Conservation (phyloP, 2,888 invertebrate species). For the Pseudococcus jackbeardsleyi region DNA sequence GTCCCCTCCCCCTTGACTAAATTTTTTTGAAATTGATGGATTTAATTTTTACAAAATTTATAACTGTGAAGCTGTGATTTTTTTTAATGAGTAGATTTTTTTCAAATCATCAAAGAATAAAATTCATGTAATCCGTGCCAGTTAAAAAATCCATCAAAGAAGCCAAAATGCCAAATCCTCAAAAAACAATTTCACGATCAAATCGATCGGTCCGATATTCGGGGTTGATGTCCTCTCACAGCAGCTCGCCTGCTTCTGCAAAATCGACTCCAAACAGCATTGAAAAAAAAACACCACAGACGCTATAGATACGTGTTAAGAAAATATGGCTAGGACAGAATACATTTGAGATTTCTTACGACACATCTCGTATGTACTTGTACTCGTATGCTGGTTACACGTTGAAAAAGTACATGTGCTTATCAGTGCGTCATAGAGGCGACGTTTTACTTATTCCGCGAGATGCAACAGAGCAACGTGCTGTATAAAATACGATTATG, state of each 20-base stretch:
- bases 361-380: background rate
- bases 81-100: too few relatives aligned
- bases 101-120: too few relatives aligned
- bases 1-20: too few relatives aligned
- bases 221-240: background rate
- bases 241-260: too few relatives aligned
- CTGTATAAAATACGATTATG: conserved; percentile 45
- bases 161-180: background rate
- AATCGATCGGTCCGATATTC: background rate
- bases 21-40: too few relatives aligned
- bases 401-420: conserved; percentile 49
- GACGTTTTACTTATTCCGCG: conserved; percentile 48
- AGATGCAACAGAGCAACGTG: background rate
- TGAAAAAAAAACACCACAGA: background rate
- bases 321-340: conserved; percentile 14
- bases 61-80: too few relatives aligned
- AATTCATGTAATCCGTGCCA: too few relatives aligned
- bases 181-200: background rate
- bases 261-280: background rate
- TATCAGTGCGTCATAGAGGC: conserved; percentile 55
- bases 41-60: too few relatives aligned
- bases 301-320: conserved; percentile 5
- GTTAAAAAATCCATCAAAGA: background rate
- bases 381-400: background rate
- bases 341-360: conserved; percentile 44